Conservation (phyloP, 2,797 vertebrate genomes). For the Phaenicophaeus curvirostris region DNA sequence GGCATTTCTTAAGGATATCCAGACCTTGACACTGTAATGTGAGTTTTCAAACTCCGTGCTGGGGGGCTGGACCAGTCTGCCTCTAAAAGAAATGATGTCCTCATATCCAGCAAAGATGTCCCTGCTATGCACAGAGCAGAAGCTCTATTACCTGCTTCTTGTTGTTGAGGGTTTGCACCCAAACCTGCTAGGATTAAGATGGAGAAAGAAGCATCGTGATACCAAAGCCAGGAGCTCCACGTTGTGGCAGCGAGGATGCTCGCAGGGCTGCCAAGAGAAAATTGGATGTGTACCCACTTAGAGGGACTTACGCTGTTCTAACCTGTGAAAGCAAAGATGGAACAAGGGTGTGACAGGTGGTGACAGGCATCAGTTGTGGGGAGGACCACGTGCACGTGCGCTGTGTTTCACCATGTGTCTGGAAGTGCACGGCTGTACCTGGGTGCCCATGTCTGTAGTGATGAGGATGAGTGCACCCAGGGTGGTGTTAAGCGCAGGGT, state of each 20-base stretch:
- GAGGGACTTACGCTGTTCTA: rapidly evolving
- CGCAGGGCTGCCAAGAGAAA: not conserved
- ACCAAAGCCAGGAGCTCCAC: not conserved
- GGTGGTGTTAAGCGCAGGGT: no score
- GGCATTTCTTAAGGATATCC: not conserved
- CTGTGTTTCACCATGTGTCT: not conserved
- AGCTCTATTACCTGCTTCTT: not conserved
- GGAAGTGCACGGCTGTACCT: rapidly evolving
- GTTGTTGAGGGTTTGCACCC: not conserved
- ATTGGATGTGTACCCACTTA: no score
- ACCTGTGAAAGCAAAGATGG: not conserved
- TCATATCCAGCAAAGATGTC: not conserved
- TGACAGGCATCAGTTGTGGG: rapidly evolving
- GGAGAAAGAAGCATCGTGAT: not conserved
- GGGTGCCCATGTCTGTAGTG: rapidly evolving
- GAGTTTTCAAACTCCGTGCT: not conserved
- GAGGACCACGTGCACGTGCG: rapidly evolving
- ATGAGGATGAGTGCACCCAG: not conserved
- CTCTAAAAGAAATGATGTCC: not conserved
- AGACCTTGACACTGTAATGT: rapidly evolving
- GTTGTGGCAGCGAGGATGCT: not conserved
- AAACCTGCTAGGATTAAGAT: not conserved
- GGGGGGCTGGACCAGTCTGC: not conserved
- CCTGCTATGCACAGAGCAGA: not conserved
- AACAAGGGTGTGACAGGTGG: no score